These are phyloP conservation scores for Cisticola juncidis DNA, from an alignment of 2,113 vertebrate genomes.

Conservation along the genomic window DNA sequence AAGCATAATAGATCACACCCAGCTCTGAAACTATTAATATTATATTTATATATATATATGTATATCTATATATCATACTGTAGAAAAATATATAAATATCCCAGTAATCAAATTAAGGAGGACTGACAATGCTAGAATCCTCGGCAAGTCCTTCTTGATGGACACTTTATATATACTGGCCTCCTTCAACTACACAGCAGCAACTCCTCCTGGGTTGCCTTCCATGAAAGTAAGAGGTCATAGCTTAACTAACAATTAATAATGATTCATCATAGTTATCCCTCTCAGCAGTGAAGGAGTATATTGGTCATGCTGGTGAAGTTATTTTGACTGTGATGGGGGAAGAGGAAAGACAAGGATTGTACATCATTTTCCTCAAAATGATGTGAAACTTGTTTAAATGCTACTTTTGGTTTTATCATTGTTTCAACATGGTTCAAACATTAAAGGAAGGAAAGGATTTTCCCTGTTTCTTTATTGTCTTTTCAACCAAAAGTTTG, in stretches of 20 bases:
- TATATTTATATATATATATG: not conserved
- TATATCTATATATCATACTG: not conserved
- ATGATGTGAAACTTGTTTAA: not conserved
- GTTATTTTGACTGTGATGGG: not conserved
- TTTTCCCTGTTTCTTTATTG: not conserved
- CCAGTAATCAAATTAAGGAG: not conserved
- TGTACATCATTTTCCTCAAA: not conserved
- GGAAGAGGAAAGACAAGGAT: not conserved
- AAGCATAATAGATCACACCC: not conserved
- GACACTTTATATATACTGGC: not conserved
- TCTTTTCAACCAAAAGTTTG: not conserved
- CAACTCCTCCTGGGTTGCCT: not conserved
- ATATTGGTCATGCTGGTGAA: not conserved
- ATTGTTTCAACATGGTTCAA: not conserved
- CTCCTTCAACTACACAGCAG: not conserved
- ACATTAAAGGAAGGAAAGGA: not conserved
- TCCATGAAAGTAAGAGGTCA: not conserved
- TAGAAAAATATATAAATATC: not conserved
- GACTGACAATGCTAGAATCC: not conserved
- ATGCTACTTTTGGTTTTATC: not conserved
- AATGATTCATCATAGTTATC: accelerated
- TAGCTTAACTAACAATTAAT: not conserved
- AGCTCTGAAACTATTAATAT: not conserved
- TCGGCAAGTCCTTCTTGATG: not conserved
- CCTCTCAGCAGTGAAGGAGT: not conserved